Evolutionary conservation across 2,797 vertebrate genomes (phyloP).

Genomic region (Petrocephalus sullivani): DNA sequence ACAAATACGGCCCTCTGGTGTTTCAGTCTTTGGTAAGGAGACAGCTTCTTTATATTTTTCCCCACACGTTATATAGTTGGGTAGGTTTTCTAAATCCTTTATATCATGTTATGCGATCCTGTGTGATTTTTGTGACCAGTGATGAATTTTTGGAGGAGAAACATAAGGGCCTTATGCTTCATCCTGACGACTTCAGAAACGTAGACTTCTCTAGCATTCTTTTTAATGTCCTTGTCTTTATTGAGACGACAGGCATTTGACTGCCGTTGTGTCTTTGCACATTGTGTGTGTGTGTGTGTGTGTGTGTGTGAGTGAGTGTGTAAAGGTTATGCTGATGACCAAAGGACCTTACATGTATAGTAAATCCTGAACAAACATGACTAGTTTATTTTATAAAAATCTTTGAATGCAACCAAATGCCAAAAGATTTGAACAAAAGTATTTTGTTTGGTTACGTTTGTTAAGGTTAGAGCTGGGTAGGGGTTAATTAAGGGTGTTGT

Average conservation of each 20-base stretch:
- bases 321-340: no score
- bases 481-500: no score
- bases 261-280: background rate
- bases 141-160: background rate
- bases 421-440: no score
- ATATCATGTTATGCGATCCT: background rate
- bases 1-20: slow-evolving; percentile 94
- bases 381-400: no score
- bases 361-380: no score
- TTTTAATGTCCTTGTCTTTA: background rate
- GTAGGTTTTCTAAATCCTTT: background rate
- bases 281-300: background rate
- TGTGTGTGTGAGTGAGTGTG: background rate
- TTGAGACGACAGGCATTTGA: background rate
- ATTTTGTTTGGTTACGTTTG: no score
- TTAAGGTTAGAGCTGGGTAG: no score
- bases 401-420: no score
- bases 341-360: no score
- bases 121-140: background rate
- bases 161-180: background rate
- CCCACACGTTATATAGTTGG: background rate
- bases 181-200: background rate
- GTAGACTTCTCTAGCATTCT: background rate
- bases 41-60: background rate
- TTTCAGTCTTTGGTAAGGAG: slow-evolving; percentile 94